A percentile compares a stretch with the other conserved stretches of the same genome.
Evolutionary conservation across 1,140 invertebrate genomes (phyloP).

Genomic region (Scylla paramamosain): DNA sequence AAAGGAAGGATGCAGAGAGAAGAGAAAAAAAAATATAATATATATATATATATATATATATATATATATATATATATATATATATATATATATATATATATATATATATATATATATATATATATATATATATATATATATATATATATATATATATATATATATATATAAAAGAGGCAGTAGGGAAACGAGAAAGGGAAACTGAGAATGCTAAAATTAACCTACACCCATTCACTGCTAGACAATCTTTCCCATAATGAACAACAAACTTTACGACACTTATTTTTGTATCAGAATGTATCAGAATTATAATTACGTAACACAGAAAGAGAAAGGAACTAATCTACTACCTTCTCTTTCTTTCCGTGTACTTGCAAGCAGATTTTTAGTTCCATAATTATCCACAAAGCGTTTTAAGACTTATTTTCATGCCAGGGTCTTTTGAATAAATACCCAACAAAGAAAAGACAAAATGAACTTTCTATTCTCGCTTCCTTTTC

Average conservation of each 20-base stretch:
- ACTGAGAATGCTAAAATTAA: neutral
- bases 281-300: constrained; percentile 16
- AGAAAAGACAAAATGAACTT: no score
- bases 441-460: no score
- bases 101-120: constrained; percentile 37
- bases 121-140: neutral
- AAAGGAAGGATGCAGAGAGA: no score
- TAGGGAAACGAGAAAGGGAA: neutral
- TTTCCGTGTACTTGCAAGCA: no score
- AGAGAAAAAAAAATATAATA: neutral
- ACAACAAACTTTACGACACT: neutral
- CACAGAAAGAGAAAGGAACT: no score
- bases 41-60: neutral
- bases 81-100: constrained; percentile 43
- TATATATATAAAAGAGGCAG: no score
- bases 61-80: constrained; percentile 31
- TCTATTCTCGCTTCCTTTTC: no score
- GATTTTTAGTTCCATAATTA: no score
- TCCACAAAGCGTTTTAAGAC: no score
- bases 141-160: constrained; percentile 26
- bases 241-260: neutral
- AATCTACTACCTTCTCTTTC: no score
- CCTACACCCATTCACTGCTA: neutral
- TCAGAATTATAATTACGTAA: no score
- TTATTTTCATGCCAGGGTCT: no score